Conservation (phyloP, 2,113 vertebrate genomes). For the Tamias sibiricus region DNA sequence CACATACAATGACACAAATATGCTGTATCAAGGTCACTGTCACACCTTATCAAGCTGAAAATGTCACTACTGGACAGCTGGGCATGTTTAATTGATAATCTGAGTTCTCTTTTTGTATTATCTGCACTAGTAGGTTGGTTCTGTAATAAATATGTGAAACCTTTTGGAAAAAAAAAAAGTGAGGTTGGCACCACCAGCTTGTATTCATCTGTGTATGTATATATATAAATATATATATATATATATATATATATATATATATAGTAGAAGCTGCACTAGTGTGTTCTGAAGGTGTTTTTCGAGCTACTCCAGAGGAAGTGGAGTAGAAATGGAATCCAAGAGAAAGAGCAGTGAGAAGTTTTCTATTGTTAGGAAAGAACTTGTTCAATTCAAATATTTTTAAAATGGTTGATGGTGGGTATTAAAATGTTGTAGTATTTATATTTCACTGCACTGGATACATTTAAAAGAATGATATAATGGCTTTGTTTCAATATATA, state of each 20-base stretch:
- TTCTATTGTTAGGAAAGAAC: background rate
- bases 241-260: background rate
- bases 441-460: background rate
- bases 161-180: background rate
- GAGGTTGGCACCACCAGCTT: background rate
- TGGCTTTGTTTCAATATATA: background rate
- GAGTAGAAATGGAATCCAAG: background rate
- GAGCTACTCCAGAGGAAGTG: background rate
- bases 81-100: background rate
- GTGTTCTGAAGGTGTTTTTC: background rate
- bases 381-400: background rate
- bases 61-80: background rate
- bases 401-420: background rate
- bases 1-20: background rate
- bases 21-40: background rate
- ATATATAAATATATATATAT: too few relatives aligned
- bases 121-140: background rate
- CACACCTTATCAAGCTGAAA: background rate
- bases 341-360: background rate
- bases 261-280: background rate
- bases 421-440: constrained; percentile 9
- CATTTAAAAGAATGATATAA: background rate
- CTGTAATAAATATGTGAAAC: background rate
- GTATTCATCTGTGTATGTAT: background rate
- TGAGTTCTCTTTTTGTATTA: background rate